Base-by-base conservation (phyloP, 1,140 invertebrate genomes). In the Telenomus remus region DNA sequence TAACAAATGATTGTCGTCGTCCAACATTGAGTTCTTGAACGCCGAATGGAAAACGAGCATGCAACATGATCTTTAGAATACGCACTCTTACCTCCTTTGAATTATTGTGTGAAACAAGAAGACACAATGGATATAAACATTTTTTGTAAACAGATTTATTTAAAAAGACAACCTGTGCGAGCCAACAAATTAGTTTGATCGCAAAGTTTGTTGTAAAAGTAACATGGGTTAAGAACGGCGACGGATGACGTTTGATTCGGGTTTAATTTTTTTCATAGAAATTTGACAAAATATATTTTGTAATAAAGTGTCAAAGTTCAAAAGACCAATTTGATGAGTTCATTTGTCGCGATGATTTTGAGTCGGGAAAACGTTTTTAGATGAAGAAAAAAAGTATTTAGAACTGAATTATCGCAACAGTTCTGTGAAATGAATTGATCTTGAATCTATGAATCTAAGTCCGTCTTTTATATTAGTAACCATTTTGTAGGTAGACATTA, bases 71-170 rank as follows among this genome's bases (percentile, higher is more conserved):
- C 63, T 59, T 57, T 46, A 57, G 11, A 13, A 50, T 27, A 16
- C 12, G 46, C 48, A 46, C 55, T 65, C 35, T 49, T 65, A 65
- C 35, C 51, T 56, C 12, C 35, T 64, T 65, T 56, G 48, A 14
- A 54, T 54, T 35, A 27, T 10, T 16, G 11, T 14, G 49, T 47
- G 39, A 43, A 43, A 43, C 42, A 12, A 16, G 50, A 50, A 50
- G 27, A 50, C 15, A 11, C 43, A 53, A 44, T 57, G 56, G 79
- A 74, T 16, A 51, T 10, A 59, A 8, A 74, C 19, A 6, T 27
- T 79, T 82, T 79, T 79, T 84, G 80, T 81, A 84, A 84, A 83
- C 60, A 84, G 79, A 81, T 84, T 79, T 84, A 81, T 27, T 27
- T 78, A 80, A 75, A 80, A 77, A 70, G 63, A 79, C 81, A 76